Conservation (phyloP, 1,140 invertebrate genomes). For the Galendromus occidentalis region DNA sequence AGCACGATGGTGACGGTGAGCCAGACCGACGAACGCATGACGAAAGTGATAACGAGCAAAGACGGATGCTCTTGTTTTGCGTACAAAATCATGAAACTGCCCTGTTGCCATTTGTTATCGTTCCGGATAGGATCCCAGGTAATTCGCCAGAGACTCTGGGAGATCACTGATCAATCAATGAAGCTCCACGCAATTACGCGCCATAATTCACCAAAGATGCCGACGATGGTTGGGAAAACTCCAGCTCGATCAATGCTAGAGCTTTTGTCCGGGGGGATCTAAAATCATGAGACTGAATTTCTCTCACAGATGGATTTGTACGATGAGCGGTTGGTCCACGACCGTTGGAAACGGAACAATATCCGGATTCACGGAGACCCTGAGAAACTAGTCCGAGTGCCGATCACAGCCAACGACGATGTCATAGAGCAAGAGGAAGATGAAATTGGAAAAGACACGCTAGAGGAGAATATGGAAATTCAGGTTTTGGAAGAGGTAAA, state of each 20-base stretch:
- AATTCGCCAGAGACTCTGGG: too few relatives aligned
- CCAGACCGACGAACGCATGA: background rate
- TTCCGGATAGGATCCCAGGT: slow-evolving; percentile 3
- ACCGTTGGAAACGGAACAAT: slow-evolving; percentile 3
- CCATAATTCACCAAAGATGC: too few relatives aligned
- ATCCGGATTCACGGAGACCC: background rate
- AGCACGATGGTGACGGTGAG: background rate
- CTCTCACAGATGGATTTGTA: background rate
- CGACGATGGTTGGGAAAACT: too few relatives aligned
- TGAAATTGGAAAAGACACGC: background rate
- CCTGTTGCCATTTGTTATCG: background rate
- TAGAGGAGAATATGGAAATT: background rate
- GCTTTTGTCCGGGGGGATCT: too few relatives aligned
- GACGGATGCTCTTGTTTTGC: background rate
- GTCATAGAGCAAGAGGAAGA: background rate
- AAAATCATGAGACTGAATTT: too few relatives aligned
- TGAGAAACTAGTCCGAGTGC: background rate
- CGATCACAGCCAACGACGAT: background rate
- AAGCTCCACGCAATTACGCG: too few relatives aligned
- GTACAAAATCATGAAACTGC: background rate
- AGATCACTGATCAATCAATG: too few relatives aligned
- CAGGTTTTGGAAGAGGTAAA: background rate
- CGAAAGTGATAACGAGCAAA: background rate
- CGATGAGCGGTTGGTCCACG: background rate
- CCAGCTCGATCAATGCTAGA: too few relatives aligned